Base-by-base conservation (phyloP, 2,113 vertebrate species). In the Semicossyphus pulcher region DNA sequence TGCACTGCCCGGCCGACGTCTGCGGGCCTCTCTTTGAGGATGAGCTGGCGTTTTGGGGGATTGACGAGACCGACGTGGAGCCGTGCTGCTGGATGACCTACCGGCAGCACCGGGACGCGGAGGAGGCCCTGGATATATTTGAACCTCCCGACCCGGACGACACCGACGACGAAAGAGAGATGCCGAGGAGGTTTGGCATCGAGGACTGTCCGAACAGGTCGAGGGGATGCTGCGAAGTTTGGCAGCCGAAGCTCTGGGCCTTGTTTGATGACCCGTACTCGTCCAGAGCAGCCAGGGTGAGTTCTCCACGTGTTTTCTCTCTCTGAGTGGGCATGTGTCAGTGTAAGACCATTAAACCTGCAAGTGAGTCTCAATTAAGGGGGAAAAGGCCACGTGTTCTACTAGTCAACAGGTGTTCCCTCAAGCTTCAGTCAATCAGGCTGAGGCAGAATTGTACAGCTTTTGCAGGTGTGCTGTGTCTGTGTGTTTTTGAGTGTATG, bases 31-130 rank as follows among this genome's bases (percentile, higher is more conserved):
- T 99, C 36, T 99, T 99, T 56, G 97, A 99, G 89, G 97, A 99
- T 86, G 97, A 99, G 93, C 94, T 99, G 45, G 96, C 97, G 41
- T 99, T 96, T 85, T 99, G 97, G 97, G 97, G 96, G 41, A 98
- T 99, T 7, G 97, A 99, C 3, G 98, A 99, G 94, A 99, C 97
- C 0, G 97, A 99, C 71, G 97, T 99, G 94, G 98, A 99, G 90
- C 97, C 98, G 1, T 99, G 98, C 78, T 99, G 98, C 94, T 99
- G 98, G 98, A 99, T 99, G 96, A 97, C 95, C 42, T 99, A 99
- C 84, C 93, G 98, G 1, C 98, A 99, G 89, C 98, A 99, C 87
- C 93, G 98, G 0, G 98, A 99, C 10, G 98, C 98, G 0, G 98
- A 99, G 48, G 98, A 98, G 89, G 98, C 97, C 21, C 92, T 99